Conservation (phyloP, 2,888 invertebrate genomes). For the Drosophila mettleri region DNA sequence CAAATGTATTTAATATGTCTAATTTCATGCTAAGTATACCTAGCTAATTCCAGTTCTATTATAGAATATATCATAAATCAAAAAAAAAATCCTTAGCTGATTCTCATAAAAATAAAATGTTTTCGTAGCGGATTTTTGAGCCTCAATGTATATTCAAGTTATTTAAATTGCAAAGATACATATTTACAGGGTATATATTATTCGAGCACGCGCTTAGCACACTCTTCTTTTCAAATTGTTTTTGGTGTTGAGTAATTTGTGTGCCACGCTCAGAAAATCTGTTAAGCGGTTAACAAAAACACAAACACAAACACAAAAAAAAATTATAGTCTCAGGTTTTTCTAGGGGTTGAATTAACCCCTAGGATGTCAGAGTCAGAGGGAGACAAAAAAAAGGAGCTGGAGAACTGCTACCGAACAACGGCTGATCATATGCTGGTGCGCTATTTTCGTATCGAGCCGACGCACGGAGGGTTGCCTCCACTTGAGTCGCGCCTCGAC, state of each 20-base stretch:
- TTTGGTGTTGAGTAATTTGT: conserved; percentile 76
- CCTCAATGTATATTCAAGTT: neutral
- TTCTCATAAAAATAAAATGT: neutral
- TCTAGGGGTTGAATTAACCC: conserved; percentile 60
- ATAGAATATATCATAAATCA: neutral
- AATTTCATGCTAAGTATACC: neutral
- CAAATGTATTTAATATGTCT: neutral
- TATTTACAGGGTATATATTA: neutral
- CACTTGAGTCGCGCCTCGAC: conserved; percentile 42
- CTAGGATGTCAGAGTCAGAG: conserved; percentile 18
- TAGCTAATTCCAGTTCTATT: neutral
- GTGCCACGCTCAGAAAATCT: conserved; percentile 67
- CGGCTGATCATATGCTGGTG: conserved; percentile 57
- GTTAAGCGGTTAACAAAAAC: conserved; percentile 70
- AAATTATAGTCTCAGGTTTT: conserved; percentile 40
- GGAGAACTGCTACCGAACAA: conserved; percentile 30
- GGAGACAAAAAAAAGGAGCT: neutral
- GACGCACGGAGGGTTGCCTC: conserved; percentile 31
- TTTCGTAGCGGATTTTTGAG: no score
- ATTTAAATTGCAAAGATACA: no score
- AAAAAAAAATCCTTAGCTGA: neutral
- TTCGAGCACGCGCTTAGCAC: rapidly evolving
- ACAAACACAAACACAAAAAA: conserved; percentile 64
- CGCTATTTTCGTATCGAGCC: conserved; percentile 33
- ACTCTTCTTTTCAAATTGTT: conserved; percentile 19